Conservation (phyloP, 92 coral and sea anemone species). For the Chrysogorgia sp. region DNA sequence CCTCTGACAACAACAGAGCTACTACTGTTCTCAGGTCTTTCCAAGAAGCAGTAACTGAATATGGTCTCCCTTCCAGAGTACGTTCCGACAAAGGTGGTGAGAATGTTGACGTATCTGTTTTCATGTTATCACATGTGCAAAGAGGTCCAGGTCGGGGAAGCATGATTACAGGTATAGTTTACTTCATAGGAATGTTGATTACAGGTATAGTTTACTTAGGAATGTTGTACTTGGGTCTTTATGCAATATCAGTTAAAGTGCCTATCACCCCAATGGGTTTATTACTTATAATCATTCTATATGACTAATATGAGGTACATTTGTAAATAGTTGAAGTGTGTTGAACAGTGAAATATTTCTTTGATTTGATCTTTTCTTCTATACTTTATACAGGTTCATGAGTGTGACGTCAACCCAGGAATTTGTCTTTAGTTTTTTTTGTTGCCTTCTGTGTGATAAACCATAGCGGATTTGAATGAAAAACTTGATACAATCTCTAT, state of each 20-base stretch:
- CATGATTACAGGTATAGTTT: conserved; percentile 31
- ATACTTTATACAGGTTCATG: no score
- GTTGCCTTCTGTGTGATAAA: no score
- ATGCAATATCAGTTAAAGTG: conserved; percentile 51
- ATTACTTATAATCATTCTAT: conserved; percentile 59
- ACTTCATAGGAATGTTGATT: conserved; percentile 2
- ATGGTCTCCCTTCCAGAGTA: conserved; percentile 60
- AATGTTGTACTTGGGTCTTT: not conserved
- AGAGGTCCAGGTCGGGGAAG: conserved; percentile 44
- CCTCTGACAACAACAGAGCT: conserved; percentile 53
- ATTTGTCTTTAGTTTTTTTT: no score
- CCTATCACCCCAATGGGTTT: no score
- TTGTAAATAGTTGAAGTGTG: no score
- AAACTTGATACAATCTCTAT: no score
- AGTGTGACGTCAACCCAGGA: no score
- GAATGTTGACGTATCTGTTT: conserved; percentile 54
- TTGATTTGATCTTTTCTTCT: no score
- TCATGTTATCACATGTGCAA: conserved; percentile 44
- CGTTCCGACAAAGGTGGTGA: conserved; percentile 60
- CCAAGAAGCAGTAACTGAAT: conserved; percentile 43
- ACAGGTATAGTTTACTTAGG: not conserved
- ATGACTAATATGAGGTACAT: conserved; percentile 52
- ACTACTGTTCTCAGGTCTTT: conserved; percentile 33
- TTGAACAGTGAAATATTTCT: no score
- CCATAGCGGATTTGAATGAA: no score